Evolutionary conservation across 2,113 vertebrate genomes (phyloP).

Genomic region (Myotis davidii): DNA sequence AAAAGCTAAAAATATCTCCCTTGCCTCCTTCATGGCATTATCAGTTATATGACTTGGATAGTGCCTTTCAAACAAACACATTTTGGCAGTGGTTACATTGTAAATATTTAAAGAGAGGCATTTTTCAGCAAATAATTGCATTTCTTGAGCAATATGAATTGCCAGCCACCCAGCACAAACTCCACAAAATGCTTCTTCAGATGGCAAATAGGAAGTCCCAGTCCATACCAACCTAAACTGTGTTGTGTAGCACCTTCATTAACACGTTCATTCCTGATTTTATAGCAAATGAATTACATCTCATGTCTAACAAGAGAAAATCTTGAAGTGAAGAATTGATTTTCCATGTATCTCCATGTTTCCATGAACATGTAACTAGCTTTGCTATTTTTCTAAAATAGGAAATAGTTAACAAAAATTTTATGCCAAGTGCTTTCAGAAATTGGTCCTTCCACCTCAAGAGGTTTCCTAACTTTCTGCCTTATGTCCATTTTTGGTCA

Average conservation of each 20-base stretch:
- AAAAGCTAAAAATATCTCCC: background rate
- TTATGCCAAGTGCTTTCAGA: conserved; percentile 60
- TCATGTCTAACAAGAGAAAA: conserved; percentile 25
- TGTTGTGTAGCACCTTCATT: background rate
- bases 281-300: background rate
- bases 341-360: conserved; percentile 26
- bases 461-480: conserved; percentile 51
- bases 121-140: conserved; percentile 1
- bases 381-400: conserved; percentile 52
- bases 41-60: background rate
- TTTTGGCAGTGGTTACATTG: background rate
- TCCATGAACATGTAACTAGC: conserved; percentile 51
- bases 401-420: conserved; percentile 55
- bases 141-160: conserved; percentile 2
- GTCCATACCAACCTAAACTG: background rate
- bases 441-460: conserved; percentile 1
- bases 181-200: background rate
- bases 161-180: background rate
- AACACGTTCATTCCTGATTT: conserved; percentile 17
- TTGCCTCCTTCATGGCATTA: background rate
- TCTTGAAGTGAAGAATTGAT: background rate
- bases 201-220: background rate
- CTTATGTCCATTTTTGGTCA: conserved; percentile 66
- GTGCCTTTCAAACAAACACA: background rate
- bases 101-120: conserved; percentile 1